Base-by-base conservation (phyloP, 2,888 invertebrate genomes). In the Taenaris catops region DNA sequence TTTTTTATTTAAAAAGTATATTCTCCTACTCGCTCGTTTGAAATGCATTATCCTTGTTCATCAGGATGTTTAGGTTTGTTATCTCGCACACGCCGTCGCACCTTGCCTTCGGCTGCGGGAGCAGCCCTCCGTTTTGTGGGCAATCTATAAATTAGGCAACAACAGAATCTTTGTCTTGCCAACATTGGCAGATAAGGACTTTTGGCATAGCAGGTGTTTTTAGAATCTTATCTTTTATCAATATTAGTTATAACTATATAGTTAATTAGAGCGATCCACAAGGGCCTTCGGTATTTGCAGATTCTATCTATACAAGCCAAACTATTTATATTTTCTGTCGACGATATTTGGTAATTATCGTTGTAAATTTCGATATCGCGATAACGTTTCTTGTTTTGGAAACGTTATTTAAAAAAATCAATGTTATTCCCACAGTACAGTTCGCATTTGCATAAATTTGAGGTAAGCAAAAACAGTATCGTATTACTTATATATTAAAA, bases 31-130 rank as follows among this genome's bases (percentile, higher is more conserved):
- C 68, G 54, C 59, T 80, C 63, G 50, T 49, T 60, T 58, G 55
- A 57, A 69, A 64, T 62, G 67, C 64, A 65, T 60, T 61, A 62
- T 74, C 73, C 65, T 60, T 69, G 63, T 73, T 68, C 55, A 52
- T 58, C 71, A 73, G 79, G 83, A 81, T 80, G 84, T 84, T 83
- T 78, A 70, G 68, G 65, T 63, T 60, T 68, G 72, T 80, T 83
- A 83, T 84, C 83, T 72, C 62, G 80, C 80, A 74, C 83, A 74
- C 80, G 81, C 76, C 67, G 65, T 51, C 51, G 68, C 81, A 80
- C 83, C 83, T 80, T 80, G 79, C 72, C 52, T 49, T 46, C 42
- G 49, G 50, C 55, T 55, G 4, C 65, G 57, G 68, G 55, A 63
- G 67, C 63, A 57, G 51, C 60, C 58, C 62, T 54, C 53, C 59